A percentile compares a stretch with the other conserved stretches of the same genome.
These are phyloP conservation scores for Leptatherina wallacei DNA, from an alignment of 2,797 vertebrate genomes.

Conservation along the genomic window DNA sequence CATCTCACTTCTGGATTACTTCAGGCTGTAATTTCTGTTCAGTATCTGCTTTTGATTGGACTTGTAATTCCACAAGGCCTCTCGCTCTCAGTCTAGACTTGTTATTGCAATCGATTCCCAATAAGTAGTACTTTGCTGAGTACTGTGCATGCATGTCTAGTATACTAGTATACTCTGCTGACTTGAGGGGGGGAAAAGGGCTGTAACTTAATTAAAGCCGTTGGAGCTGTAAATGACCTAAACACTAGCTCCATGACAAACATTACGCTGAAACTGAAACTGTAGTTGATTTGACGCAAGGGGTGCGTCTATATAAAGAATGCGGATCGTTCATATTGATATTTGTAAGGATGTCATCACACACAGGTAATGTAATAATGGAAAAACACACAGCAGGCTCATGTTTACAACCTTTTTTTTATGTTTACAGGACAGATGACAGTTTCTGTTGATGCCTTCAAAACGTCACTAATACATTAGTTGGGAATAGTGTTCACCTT, in stretches of 20 bases:
- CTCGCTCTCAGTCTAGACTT: constrained; percentile 7
- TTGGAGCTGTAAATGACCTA: constrained; percentile 46
- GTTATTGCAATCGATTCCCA: constrained; percentile 44
- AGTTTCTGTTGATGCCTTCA: neutral
- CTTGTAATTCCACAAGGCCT: neutral
- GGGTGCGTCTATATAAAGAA: neutral
- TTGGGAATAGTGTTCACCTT: neutral
- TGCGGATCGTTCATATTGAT: neutral
- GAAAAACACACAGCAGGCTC: neutral
- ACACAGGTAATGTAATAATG: neutral
- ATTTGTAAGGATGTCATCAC: neutral
- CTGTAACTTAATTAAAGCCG: constrained; percentile 21
- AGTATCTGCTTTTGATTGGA: too few species aligned
- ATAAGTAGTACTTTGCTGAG: constrained; percentile 32
- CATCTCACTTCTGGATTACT: too few species aligned
- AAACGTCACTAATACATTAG: neutral
- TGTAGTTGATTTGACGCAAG: neutral
- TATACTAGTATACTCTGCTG: constrained; percentile 9
- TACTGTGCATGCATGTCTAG: constrained; percentile 28
- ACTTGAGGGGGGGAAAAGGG: constrained; percentile 1
- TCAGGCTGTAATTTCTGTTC: too few species aligned
- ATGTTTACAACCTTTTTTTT: neutral
- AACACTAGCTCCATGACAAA: constrained; percentile 16
- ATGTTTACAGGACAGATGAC: neutral
- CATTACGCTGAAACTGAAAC: constrained; percentile 19